phyloP scores from a whole-genome alignment of 2,113 vertebrate species.

The Mustelus asterias region DNA sequence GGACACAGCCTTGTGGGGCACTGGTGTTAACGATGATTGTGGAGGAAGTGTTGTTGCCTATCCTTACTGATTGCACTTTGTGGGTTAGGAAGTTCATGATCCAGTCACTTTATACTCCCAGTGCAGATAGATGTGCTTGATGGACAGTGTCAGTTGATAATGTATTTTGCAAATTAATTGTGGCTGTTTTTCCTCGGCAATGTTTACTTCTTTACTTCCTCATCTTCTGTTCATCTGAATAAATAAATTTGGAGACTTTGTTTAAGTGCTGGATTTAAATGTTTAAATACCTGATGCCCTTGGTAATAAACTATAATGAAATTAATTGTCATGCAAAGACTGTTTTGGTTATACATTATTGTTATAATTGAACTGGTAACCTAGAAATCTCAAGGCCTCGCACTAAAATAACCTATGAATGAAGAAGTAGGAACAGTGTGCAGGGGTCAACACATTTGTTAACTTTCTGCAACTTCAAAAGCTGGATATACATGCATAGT shows the following conservation, averaged over 20 bases:
- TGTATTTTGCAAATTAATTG: background rate
- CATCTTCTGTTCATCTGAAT: background rate
- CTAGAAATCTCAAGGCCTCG: background rate
- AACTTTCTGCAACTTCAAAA: background rate
- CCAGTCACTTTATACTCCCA: background rate
- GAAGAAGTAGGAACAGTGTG: background rate
- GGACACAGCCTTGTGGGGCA: too few species aligned
- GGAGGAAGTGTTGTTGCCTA: too few species aligned
- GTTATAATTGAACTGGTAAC: background rate
- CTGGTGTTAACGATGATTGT: too few species aligned
- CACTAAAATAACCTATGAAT: background rate
- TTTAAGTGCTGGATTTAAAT: background rate
- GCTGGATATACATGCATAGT: background rate
- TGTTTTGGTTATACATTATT: background rate
- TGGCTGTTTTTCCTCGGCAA: background rate
- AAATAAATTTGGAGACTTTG: background rate
- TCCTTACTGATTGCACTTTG: too few species aligned
- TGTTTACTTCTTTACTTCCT: background rate
- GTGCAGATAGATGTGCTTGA: background rate
- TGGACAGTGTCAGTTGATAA: background rate
- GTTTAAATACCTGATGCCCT: background rate
- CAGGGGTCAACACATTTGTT: background rate
- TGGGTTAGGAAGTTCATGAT: too few species aligned
- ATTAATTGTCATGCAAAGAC: background rate
- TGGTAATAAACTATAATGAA: background rate